Conservation (phyloP, 2,888 invertebrate genomes). For the Buathra laborator region DNA sequence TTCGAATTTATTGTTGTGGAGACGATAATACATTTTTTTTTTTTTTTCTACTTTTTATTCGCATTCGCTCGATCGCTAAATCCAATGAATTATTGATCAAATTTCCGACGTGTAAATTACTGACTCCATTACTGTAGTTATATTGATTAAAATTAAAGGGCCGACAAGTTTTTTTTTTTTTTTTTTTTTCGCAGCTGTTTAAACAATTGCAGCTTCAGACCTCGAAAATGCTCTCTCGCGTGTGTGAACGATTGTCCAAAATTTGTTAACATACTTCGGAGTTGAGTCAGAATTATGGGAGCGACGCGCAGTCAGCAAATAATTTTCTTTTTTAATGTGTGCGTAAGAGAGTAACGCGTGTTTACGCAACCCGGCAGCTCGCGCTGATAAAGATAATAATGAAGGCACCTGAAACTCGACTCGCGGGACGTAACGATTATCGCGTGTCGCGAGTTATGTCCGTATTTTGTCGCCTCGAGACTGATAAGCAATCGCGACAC, state of each 20-base stretch:
- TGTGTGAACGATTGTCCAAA: too few species aligned
- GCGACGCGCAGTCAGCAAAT: not conserved
- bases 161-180: not conserved
- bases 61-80: not conserved
- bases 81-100: not conserved
- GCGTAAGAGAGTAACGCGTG: not conserved
- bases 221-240: too few species aligned
- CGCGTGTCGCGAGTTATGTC: not conserved
- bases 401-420: not conserved
- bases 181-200: not conserved
- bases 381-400: conserved; percentile 10
- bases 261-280: not conserved
- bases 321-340: not conserved
- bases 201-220: not conserved
- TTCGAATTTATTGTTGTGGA: not conserved
- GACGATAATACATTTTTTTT: conserved; percentile 15
- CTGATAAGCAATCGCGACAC: conserved; percentile 7
- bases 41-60: not conserved
- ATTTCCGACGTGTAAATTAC: not conserved
- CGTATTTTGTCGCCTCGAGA: not conserved
- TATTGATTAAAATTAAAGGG: not conserved
- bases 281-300: not conserved
- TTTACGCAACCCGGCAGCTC: not conserved
- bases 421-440: conserved; percentile 6
- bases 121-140: not conserved